Percentiles rank a stretch among this genome's conserved stretches.
These are phyloP conservation scores for Tiliacea citrago DNA, from an alignment of 2,888 invertebrate species.

Conservation along the genomic window DNA sequence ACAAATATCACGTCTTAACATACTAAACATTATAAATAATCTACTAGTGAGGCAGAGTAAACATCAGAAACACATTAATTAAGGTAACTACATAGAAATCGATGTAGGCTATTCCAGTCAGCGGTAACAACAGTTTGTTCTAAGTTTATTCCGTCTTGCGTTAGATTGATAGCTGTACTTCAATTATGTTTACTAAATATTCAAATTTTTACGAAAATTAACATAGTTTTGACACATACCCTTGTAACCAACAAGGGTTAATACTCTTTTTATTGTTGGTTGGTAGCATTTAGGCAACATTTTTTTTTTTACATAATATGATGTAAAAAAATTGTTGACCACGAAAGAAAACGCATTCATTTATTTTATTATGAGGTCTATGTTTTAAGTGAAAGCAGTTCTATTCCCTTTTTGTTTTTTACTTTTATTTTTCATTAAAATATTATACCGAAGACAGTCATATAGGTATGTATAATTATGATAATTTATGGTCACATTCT, in stretches of 20 bases:
- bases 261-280: no score
- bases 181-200: neutral
- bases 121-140: constrained; percentile 35
- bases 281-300: no score
- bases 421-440: no score
- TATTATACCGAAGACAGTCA: no score
- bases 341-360: no score
- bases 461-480: no score
- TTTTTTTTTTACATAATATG: no score
- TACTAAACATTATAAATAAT: constrained; percentile 17
- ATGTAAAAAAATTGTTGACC: no score
- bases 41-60: constrained; percentile 8
- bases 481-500: no score
- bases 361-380: no score
- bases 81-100: constrained; percentile 39
- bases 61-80: constrained; percentile 39
- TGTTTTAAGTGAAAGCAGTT: no score
- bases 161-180: constrained; percentile 25
- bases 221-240: neutral
- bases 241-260: neutral
- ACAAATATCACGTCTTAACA: constrained; percentile 6
- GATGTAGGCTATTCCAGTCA: constrained; percentile 26
- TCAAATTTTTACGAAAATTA: neutral
- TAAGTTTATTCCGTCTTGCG: constrained; percentile 24
- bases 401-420: no score